Conservation (phyloP, 2,113 vertebrate species). For the Elachura formosa region DNA sequence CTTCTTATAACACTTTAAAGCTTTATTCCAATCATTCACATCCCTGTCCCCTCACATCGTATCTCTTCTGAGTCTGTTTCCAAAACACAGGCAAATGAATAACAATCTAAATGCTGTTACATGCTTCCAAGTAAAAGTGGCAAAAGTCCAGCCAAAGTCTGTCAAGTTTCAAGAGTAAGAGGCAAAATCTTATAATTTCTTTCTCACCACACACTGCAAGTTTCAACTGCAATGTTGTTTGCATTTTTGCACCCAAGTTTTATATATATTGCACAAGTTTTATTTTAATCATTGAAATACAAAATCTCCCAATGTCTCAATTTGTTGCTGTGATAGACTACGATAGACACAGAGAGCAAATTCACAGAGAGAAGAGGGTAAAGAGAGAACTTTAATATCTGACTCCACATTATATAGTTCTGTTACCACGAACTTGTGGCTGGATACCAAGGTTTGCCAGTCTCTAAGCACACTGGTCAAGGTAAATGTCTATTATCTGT, state of each 20-base stretch:
- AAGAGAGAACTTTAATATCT: no score
- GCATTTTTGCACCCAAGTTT: background rate
- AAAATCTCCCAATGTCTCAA: background rate
- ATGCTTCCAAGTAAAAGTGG: background rate
- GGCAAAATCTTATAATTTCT: background rate
- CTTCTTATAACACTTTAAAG: background rate
- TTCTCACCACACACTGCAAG: background rate
- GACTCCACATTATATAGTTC: no score
- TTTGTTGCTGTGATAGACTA: no score
- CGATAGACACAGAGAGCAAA: no score
- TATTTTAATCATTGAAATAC: background rate
- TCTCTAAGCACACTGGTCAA: no score
- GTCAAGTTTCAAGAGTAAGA: background rate
- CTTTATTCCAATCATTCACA: background rate
- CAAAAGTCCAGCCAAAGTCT: background rate
- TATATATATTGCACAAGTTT: background rate
- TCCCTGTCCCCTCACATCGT: background rate
- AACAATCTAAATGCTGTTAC: background rate
- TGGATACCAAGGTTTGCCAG: no score
- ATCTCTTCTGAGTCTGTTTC: background rate
- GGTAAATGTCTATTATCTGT: no score
- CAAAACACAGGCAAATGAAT: background rate
- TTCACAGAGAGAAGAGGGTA: no score
- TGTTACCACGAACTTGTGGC: no score
- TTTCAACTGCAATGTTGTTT: background rate